Conservation (phyloP, 2,113 vertebrate genomes). For the Oostethus manadensis region DNA sequence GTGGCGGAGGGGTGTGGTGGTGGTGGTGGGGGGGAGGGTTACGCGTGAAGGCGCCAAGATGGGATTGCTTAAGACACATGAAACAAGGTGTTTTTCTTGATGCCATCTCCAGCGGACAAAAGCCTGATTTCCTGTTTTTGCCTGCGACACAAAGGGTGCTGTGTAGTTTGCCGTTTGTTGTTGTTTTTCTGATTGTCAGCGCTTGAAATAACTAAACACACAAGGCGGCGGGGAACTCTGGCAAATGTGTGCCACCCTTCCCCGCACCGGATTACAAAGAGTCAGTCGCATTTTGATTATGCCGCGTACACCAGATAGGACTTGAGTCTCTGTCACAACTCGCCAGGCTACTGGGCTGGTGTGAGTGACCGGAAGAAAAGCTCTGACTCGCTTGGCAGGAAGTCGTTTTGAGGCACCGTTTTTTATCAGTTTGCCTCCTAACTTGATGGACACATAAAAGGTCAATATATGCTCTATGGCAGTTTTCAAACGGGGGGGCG, state of each 20-base stretch:
- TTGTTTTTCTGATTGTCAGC: conserved; percentile 51
- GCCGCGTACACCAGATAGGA: conserved; percentile 3
- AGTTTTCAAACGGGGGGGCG: too few relatives aligned
- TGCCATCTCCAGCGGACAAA: conserved; percentile 72
- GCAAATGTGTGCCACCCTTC: conserved; percentile 36
- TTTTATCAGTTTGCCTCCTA: too few relatives aligned
- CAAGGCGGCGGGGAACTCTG: conserved; percentile 45
- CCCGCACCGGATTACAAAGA: conserved; percentile 42
- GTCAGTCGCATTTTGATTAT: too few relatives aligned
- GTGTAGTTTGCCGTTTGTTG: conserved; percentile 61
- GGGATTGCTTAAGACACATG: conserved; percentile 80
- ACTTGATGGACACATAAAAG: too few relatives aligned
- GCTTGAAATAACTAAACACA: conserved; percentile 67
- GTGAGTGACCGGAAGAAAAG: background rate
- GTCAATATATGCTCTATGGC: too few relatives aligned
- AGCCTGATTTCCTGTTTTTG: conserved; percentile 72
- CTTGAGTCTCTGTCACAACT: too few relatives aligned
- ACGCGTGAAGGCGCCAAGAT: conserved; percentile 69
- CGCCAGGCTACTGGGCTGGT: too few relatives aligned
- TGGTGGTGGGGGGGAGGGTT: conserved; percentile 27
- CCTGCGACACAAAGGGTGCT: conserved; percentile 64
- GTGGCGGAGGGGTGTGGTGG: too few relatives aligned
- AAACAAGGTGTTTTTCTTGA: conserved; percentile 71
- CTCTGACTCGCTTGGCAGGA: background rate
- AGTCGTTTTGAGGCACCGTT: too few relatives aligned